Evolutionary conservation across 2,888 invertebrate genomes (phyloP).

Genomic region (Minunthozetes semirufus): DNA sequence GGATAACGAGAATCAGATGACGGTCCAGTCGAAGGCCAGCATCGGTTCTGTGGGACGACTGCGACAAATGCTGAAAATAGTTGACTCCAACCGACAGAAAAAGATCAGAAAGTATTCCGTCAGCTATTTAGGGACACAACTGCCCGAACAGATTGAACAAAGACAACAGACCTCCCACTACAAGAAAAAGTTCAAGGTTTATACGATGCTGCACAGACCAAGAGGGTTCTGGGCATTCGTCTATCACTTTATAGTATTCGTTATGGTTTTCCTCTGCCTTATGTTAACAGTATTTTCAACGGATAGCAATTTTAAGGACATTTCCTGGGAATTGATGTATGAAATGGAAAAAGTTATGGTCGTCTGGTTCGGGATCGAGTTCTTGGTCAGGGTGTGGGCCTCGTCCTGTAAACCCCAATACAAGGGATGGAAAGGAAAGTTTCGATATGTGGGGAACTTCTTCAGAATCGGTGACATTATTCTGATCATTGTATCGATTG

Average conservation of each 20-base stretch:
- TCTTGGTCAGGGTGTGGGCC: conserved; percentile 29
- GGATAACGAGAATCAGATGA: not conserved
- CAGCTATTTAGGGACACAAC: conserved; percentile 14
- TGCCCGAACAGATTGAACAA: not conserved
- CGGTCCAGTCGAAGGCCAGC: conserved; percentile 10
- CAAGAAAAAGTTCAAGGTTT: conserved; percentile 17
- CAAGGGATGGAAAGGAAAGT: conserved; percentile 18
- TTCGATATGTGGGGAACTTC: not conserved
- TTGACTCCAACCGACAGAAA: not conserved
- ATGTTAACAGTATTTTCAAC: conserved; percentile 29
- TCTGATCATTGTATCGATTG: conserved; percentile 6
- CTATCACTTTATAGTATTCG: conserved; percentile 28
- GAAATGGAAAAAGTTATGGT: conserved; percentile 31
- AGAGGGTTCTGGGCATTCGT: conserved; percentile 26
- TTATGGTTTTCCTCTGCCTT: conserved; percentile 32
- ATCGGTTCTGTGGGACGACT: conserved; percentile 7
- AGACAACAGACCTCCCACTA: not conserved
- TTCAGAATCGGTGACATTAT: conserved; percentile 14
- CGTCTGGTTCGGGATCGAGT: conserved; percentile 29
- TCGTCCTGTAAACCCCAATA: conserved; percentile 23
- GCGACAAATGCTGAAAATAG: not conserved
- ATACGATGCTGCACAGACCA: conserved; percentile 30
- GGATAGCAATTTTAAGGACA: not conserved
- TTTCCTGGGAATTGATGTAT: not conserved
- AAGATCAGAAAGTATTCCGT: not conserved